Base-by-base conservation (phyloP, 2,888 invertebrate genomes). In the Amiota communis region DNA sequence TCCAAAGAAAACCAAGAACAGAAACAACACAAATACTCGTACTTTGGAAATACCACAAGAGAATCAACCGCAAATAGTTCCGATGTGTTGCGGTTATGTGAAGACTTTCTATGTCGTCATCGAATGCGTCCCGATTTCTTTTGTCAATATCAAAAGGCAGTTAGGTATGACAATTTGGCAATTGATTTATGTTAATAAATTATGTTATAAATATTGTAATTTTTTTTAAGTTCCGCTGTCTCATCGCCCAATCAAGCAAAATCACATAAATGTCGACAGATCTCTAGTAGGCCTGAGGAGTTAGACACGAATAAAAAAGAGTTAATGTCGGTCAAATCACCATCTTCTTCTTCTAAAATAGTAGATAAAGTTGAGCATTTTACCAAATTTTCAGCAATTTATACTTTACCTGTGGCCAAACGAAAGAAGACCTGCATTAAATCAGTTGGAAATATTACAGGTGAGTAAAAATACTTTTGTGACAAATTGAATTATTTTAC, bases 101-200 rank as follows among this genome's bases (percentile, higher is more conserved):
- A 93, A 88, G 92, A 92, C 81, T 92, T 93, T 88, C 91, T 94
- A 74, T 91, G 91, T 77, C 90, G 91, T 65, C 92, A 94, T 89
- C 92, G 93, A 82, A 94, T 94, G 85, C 92, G 93, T 46, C 93
- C 94, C 0, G 95, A 95, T 88, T 95, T 95, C 90, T 95, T 95
- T 90, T 95, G 95, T 90, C 92, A 93, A 78, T 93, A 94, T 88
- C 91, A 91, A 78, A 91, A 91, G 84, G 90, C 91, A 72, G 88
- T 92, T 79, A 90, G 90, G 89, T 90, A 83, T 81, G 87, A 23
- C 9, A n/a, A n/a, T n/a, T n/a, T n/a, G n/a, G n/a, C n/a, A n/a
- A n/a, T n/a, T n/a, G n/a, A n/a, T n/a, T n/a, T n/a, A n/a, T n/a
- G n/a, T n/a, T n/a, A n/a, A n/a, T n/a, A n/a, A n/a, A n/a, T n/a